A percentile compares a stretch with the other conserved stretches of the same genome.
Conservation (phyloP, 2,888 invertebrate genomes). For the Lasiommata megera region DNA sequence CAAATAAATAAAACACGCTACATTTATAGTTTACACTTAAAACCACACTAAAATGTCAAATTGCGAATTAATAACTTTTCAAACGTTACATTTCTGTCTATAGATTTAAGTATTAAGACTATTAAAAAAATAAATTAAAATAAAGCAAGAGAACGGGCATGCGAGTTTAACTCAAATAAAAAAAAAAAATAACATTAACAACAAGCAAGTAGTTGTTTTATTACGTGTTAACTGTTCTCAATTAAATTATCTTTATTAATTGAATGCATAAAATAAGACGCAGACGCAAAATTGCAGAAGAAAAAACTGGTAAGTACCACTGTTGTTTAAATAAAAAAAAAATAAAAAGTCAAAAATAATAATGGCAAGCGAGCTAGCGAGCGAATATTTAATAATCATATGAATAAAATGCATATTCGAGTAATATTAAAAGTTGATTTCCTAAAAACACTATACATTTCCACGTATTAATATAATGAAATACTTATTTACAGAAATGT, state of each 20-base stretch:
- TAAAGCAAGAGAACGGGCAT: slow-evolving; percentile 43
- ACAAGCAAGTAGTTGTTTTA: slow-evolving; percentile 26
- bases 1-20: slow-evolving; percentile 30
- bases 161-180: slow-evolving; percentile 70
- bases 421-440: slow-evolving; percentile 38
- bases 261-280: too few relatives aligned
- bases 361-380: slow-evolving; percentile 59
- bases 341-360: slow-evolving; percentile 37
- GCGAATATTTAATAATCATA: slow-evolving; percentile 36
- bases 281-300: too few relatives aligned
- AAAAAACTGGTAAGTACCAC: too few relatives aligned
- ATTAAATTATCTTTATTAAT: too few relatives aligned
- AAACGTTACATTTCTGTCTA: slow-evolving; percentile 13
- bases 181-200: slow-evolving; percentile 40
- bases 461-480: slow-evolving; percentile 29
- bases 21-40: slow-evolving; percentile 22
- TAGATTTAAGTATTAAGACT: slow-evolving; percentile 15
- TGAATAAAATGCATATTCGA: slow-evolving; percentile 49
- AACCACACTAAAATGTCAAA: slow-evolving; percentile 26
- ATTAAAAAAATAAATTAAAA: slow-evolving; percentile 32
- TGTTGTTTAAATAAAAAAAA: too few relatives aligned
- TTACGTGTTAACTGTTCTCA: too few relatives aligned
- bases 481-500: slow-evolving; percentile 42
- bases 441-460: slow-evolving; percentile 23
- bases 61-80: slow-evolving; percentile 8